Conservation (phyloP, 1,140 invertebrate species). For the Diprion similis region DNA sequence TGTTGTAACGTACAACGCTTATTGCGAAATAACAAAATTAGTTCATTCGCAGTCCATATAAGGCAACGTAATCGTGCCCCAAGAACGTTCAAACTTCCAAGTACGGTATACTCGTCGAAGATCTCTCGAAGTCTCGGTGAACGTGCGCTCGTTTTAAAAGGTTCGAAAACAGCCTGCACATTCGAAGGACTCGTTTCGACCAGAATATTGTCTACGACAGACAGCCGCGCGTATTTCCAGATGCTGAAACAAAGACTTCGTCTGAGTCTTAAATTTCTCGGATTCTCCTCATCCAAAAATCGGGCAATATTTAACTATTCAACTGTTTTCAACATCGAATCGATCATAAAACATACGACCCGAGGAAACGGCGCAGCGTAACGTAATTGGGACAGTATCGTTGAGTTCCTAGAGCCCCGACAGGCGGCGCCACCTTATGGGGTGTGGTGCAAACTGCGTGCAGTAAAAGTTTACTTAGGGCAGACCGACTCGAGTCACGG, state of each 20-base stretch:
- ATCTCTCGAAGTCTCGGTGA: neutral
- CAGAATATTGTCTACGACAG: neutral
- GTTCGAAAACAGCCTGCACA: neutral
- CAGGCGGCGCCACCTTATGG: conserved; percentile 31
- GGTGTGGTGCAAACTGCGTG: conserved; percentile 34
- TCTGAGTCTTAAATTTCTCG: too few relatives aligned
- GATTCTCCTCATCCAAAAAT: too few relatives aligned
- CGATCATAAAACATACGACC: too few relatives aligned
- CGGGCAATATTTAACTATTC: too few relatives aligned
- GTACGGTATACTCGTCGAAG: conserved; percentile 20
- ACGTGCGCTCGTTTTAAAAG: neutral
- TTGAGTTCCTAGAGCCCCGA: neutral
- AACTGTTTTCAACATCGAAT: too few relatives aligned
- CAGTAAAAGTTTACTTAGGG: too few relatives aligned
- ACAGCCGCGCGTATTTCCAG: neutral
- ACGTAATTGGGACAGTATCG: too few relatives aligned
- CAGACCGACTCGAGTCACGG: too few relatives aligned
- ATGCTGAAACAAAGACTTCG: too few relatives aligned
- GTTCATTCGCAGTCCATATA: conserved; percentile 27
- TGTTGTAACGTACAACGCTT: neutral
- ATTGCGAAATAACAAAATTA: conserved; percentile 20
- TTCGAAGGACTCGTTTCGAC: neutral
- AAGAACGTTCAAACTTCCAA: conserved; percentile 22
- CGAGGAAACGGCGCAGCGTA: too few relatives aligned
- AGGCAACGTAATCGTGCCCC: conserved; percentile 25